Evolutionary conservation across 2,113 vertebrate genomes (phyloP).

Genomic region (Pardalotus punctatus): DNA sequence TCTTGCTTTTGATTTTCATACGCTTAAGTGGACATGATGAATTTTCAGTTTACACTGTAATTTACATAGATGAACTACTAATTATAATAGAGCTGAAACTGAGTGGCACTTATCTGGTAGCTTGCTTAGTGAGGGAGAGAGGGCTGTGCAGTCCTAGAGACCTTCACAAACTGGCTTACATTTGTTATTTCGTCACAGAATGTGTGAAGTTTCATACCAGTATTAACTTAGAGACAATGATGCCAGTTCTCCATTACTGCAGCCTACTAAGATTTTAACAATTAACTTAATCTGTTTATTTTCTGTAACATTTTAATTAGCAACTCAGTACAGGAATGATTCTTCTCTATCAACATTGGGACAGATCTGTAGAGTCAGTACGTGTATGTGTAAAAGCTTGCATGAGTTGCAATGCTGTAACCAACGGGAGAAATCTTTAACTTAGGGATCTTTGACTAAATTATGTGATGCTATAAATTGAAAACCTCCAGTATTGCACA

Average conservation of each 20-base stretch:
- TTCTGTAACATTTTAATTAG: neutral
- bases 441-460: neutral
- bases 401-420: rapidly evolving
- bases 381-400: neutral
- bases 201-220: neutral
- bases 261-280: neutral
- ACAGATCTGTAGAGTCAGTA: too few relatives aligned
- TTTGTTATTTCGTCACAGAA: neutral
- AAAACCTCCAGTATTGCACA: neutral
- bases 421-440: neutral
- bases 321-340: neutral
- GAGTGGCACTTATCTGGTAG: neutral
- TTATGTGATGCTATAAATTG: neutral
- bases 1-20: neutral
- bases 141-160: neutral
- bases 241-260: neutral
- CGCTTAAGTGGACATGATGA: neutral
- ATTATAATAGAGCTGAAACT: neutral
- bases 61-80: neutral
- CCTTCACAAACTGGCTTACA: neutral
- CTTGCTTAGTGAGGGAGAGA: neutral
- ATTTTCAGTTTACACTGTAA: neutral
- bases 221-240: neutral
- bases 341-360: neutral
- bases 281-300: neutral